Evolutionary conservation across 37 sponge, comb jelly and placozoan species (phyloP).

Genomic region (Oscarella lobularis): DNA sequence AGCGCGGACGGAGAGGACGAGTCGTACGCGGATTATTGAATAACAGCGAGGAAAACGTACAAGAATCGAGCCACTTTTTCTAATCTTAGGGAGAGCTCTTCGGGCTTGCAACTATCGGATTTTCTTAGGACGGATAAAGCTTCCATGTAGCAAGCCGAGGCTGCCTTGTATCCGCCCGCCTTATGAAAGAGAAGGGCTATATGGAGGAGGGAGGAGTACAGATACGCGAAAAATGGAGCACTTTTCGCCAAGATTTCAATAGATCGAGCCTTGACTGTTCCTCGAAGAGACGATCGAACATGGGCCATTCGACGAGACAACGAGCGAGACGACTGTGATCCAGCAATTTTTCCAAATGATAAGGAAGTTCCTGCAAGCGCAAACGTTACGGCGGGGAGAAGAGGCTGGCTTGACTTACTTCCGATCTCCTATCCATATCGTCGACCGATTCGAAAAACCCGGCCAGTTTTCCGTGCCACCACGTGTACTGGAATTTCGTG

Average conservation of each 20-base stretch:
- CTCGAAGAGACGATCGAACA: constrained; percentile 9
- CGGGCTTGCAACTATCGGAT: background rate
- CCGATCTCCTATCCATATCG: constrained; percentile 10
- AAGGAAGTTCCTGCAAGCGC: constrained; percentile 16
- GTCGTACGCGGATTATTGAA: too few species aligned
- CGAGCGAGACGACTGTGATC: constrained; percentile 8
- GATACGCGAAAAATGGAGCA: background rate
- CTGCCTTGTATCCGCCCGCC: constrained; percentile 10
- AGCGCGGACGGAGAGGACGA: too few species aligned
- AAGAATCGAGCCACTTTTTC: constrained; percentile 10
- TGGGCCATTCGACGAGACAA: constrained; percentile 12
- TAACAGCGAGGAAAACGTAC: constrained; percentile 4
- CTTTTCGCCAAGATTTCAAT: constrained; percentile 15
- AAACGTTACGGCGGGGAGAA: background rate
- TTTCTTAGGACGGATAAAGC: background rate
- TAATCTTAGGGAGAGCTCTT: background rate
- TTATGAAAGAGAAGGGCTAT: background rate
- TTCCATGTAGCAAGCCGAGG: background rate
- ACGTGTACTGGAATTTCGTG: constrained; percentile 6
- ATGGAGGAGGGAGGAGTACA: background rate
- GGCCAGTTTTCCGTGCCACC: constrained; percentile 35
- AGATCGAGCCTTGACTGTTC: constrained; percentile 7
- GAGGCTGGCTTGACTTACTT: too few species aligned
- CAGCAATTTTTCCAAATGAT: constrained; percentile 10
- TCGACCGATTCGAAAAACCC: constrained; percentile 20